Evolutionary conservation across 2,113 vertebrate species (phyloP), one percentile per base, ranked within the genome.

Genomic region (Boulengerochromis microlepis): DNA sequence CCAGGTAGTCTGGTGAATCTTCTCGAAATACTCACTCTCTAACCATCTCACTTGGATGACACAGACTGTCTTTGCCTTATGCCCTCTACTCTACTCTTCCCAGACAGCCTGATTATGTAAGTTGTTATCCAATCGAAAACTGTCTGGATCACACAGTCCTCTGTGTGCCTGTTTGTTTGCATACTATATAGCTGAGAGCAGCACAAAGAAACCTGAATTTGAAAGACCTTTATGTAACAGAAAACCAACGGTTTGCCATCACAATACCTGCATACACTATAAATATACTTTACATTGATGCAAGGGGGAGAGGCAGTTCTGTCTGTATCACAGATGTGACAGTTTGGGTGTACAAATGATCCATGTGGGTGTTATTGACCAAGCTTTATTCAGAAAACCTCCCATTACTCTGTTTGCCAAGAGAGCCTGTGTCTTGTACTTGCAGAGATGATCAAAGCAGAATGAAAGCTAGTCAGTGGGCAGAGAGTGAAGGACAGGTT

Each of bases 41-140:
- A 85, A 85, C 29, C 84, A 86, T 76, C 92, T 89, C 84, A 87
- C 74, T 88, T 83, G 66, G 29, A 92, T 95, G 91, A 89, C 85
- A 90, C 86, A 47, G 81, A 89, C 86, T 90, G 87, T 83, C 90
- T 92, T 87, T 93, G 94, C 93, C 88, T 90, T 83, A 10, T 93
- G 92, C 91, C 92, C 94, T 93, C 91, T 92, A 87, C 92, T 92
- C 90, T 83, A 92, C 92, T 90, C 91, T 93, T 93, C 93, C 92
- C 91, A 91, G 94, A 94, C 94, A 87, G 91, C 86, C 88, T 81
- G 93, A 93, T 96, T 96, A 96, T 92, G 90, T 96, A 96, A 96
- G 94, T 90, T 94, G 94, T 96, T 96, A 95, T 96, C 94, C 95
- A 96, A 95, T 95, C 90, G 54, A 94, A 95, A 89, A 35, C 90